Conservation (phyloP, 2,888 invertebrate genomes). For the Leucania comma region DNA sequence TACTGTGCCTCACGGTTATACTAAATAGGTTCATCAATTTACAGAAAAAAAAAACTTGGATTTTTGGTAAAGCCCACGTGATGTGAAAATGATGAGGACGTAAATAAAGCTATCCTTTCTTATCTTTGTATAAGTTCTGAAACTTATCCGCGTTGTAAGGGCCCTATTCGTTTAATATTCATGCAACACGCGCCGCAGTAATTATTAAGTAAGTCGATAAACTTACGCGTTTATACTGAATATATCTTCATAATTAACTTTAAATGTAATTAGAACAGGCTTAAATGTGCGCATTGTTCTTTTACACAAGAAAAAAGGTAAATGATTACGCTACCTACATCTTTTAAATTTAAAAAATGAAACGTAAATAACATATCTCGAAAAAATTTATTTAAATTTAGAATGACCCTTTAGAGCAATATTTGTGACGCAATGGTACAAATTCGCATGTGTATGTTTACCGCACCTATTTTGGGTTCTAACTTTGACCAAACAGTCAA, state of each 20-base stretch:
- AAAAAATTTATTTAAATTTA: slow-evolving; percentile 9
- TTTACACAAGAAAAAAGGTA: slow-evolving; percentile 6
- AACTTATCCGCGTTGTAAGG: slow-evolving; percentile 31
- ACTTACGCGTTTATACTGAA: slow-evolving; percentile 52
- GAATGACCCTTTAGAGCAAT: background rate
- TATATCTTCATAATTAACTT: slow-evolving; percentile 46
- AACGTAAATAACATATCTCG: background rate
- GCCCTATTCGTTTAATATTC: slow-evolving; percentile 54
- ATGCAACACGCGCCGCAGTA: slow-evolving; percentile 49
- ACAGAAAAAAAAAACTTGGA: background rate
- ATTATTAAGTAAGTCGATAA: slow-evolving; percentile 54
- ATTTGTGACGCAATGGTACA: background rate
- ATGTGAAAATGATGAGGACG: slow-evolving; percentile 34
- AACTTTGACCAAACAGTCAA: slow-evolving; percentile 24
- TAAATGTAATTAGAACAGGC: slow-evolving; percentile 45
- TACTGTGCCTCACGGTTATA: too few species aligned
- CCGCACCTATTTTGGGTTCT: slow-evolving; percentile 6
- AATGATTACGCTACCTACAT: background rate
- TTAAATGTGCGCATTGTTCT: slow-evolving; percentile 41
- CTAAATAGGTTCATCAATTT: too few species aligned
- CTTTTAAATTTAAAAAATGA: slow-evolving; percentile 4
- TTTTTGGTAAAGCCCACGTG: background rate
- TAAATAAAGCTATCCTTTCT: slow-evolving; percentile 27
- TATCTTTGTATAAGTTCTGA: slow-evolving; percentile 41
- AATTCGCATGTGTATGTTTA: slow-evolving; percentile 8